These are phyloP conservation scores for Micropterix aruncella DNA, from an alignment of 2,888 invertebrate species.

Conservation along the genomic window DNA sequence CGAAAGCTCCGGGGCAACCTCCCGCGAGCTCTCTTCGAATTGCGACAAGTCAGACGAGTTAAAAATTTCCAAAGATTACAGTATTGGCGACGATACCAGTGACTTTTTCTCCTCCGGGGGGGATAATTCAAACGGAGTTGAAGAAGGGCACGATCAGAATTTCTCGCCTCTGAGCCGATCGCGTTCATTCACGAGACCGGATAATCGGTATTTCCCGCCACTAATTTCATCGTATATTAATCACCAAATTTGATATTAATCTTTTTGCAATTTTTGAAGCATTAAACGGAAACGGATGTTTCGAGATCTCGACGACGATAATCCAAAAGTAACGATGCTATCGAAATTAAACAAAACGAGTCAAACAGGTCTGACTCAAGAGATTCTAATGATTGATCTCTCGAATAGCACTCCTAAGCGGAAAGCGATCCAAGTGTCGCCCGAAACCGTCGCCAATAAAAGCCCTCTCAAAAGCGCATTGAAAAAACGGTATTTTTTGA, in stretches of 20 bases:
- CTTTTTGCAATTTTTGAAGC: conserved; percentile 31
- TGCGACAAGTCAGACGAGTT: conserved; percentile 8
- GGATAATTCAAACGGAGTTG: conserved; percentile 28
- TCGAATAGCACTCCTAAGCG: conserved; percentile 53
- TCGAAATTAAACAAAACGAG: conserved; percentile 28
- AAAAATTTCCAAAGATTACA: conserved; percentile 12
- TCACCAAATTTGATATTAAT: too few relatives aligned
- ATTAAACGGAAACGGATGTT: conserved; percentile 46
- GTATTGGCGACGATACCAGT: conserved; percentile 34
- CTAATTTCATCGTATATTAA: too few relatives aligned
- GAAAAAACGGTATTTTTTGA: conserved; percentile 34
- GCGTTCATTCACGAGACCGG: conserved; percentile 15
- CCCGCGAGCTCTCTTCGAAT: conserved; percentile 16
- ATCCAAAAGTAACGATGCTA: conserved; percentile 30
- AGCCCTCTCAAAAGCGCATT: conserved; percentile 44
- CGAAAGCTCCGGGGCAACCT: conserved; percentile 31
- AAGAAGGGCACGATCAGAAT: conserved; percentile 39
- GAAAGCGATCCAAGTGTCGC: conserved; percentile 36
- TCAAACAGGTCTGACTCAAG: conserved; percentile 55
- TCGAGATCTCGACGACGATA: conserved; percentile 30
- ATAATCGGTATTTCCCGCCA: conserved; percentile 9
- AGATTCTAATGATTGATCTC: conserved; percentile 51
- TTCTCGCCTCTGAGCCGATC: conserved; percentile 40
- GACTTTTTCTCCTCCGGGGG: conserved; percentile 28
- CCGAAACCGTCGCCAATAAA: conserved; percentile 24